phyloP scores from a whole-genome alignment of 1,140 invertebrate genomes.

The Heliconius congener region DNA sequence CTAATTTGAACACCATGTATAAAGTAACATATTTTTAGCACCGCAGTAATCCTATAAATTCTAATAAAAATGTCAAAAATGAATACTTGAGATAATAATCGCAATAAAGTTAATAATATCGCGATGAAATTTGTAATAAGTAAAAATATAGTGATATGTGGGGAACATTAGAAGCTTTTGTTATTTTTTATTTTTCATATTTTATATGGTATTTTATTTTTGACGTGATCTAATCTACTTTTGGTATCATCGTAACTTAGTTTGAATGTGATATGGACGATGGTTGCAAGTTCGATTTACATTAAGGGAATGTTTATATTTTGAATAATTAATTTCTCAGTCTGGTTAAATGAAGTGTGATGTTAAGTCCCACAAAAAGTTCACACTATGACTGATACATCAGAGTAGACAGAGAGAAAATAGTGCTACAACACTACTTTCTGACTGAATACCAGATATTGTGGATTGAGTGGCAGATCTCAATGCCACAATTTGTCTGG shows the following conservation, averaged over 20 bases:
- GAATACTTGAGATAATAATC: slow-evolving; percentile 78
- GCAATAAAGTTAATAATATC: slow-evolving; percentile 76
- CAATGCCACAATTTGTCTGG: too few relatives aligned
- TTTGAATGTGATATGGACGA: neutral
- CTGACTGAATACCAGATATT: too few relatives aligned
- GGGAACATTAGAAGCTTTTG: slow-evolving; percentile 49
- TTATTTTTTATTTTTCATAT: slow-evolving; percentile 11
- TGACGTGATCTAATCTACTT: neutral
- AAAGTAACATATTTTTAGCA: neutral
- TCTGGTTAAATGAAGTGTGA: too few relatives aligned
- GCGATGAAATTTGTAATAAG: slow-evolving; percentile 76
- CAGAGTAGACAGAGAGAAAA: too few relatives aligned
- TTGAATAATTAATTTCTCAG: too few relatives aligned
- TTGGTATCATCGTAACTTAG: neutral
- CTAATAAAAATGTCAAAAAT: slow-evolving; percentile 80
- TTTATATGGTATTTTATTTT: neutral
- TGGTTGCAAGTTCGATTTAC: too few relatives aligned
- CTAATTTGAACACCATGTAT: neutral
- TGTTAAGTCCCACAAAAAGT: too few relatives aligned
- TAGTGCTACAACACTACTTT: too few relatives aligned
- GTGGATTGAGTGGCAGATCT: too few relatives aligned
- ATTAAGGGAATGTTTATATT: too few relatives aligned
- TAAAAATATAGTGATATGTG: slow-evolving; percentile 68
- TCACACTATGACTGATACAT: too few relatives aligned
- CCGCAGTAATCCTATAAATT: slow-evolving; percentile 69